Base-by-base conservation (phyloP, 2,888 invertebrate species). In the Rhabditoides inermis region DNA sequence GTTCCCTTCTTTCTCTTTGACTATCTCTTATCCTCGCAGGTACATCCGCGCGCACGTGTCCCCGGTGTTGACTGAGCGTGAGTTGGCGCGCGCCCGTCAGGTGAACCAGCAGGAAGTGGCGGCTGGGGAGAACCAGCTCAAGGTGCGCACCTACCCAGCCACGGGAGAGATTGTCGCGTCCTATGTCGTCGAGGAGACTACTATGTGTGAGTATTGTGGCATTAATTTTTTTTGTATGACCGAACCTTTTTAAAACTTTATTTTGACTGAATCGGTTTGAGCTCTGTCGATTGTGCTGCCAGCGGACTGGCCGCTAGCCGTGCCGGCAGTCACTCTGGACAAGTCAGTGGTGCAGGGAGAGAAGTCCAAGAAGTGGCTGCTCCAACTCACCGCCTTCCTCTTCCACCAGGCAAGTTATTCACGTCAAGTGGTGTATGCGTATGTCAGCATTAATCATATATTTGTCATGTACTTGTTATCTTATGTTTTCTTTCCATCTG, bases 371-470 rank as follows among this genome's bases (percentile, higher is more conserved):
- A 84, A 85, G 69, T 86, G 87, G 83, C 82, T 87, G 61, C 84
- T 87, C 78, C 88, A 88, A 78, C 81, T 94, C 49, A 85, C 85
- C 53, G 85, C 88, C 68, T 89, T 88, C 77, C 82, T 94, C 45
- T 84, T 86, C 27, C 86, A 90, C 80, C 90, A 89, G 84, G 88
- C 88, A 75, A n/a, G n/a, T n/a, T n/a, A n/a, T n/a, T n/a, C n/a
- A n/a, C n/a, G n/a, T n/a, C n/a, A n/a, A n/a, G n/a, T n/a, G n/a
- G n/a, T n/a, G n/a, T n/a, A n/a, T n/a, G n/a, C n/a, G n/a, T n/a
- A n/a, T n/a, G n/a, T n/a, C n/a, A n/a, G n/a, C n/a, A n/a, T n/a
- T n/a, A n/a, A n/a, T n/a, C n/a, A n/a, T n/a, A n/a, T n/a, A n/a
- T n/a, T n/a, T n/a, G n/a, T n/a, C n/a, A n/a, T n/a, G n/a, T n/a